These are phyloP conservation scores for Pavo muticus DNA, from an alignment of 2,113 vertebrate species.

Conservation along the genomic window DNA sequence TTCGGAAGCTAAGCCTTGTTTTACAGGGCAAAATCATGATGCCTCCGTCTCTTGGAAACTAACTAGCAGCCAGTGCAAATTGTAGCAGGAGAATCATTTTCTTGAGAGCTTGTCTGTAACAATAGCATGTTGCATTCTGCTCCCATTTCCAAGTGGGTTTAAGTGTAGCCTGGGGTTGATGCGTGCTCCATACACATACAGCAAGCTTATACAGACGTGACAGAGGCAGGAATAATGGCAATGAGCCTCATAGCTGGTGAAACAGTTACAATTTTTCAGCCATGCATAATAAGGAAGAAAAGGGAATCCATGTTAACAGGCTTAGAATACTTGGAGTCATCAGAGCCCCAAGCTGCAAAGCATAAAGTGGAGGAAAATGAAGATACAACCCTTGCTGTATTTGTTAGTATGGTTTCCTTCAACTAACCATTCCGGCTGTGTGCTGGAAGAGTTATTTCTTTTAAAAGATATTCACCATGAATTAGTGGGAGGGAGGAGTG, in stretches of 20 bases:
- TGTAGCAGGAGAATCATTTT: neutral
- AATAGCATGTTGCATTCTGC: neutral
- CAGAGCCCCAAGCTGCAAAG: neutral
- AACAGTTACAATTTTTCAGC: neutral
- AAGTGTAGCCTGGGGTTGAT: neutral
- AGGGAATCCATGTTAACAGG: neutral
- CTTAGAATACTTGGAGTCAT: neutral
- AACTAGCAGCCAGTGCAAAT: neutral
- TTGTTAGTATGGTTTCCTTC: neutral
- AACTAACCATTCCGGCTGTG: neutral
- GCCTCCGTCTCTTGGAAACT: neutral
- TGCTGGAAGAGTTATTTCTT: neutral
- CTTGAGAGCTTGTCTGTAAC: neutral
- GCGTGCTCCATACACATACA: neutral
- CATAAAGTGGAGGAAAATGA: neutral
- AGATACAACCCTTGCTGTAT: neutral
- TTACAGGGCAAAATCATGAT: neutral
- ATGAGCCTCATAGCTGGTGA: neutral
- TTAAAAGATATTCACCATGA: neutral
- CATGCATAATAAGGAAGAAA: neutral
- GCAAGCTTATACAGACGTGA: neutral
- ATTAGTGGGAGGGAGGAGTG: neutral
- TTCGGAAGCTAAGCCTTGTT: neutral
- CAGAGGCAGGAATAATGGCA: neutral
- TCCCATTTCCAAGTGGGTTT: neutral